phyloP scores from a whole-genome alignment of 2,113 vertebrate genomes.

The Hemiprocne comata region DNA sequence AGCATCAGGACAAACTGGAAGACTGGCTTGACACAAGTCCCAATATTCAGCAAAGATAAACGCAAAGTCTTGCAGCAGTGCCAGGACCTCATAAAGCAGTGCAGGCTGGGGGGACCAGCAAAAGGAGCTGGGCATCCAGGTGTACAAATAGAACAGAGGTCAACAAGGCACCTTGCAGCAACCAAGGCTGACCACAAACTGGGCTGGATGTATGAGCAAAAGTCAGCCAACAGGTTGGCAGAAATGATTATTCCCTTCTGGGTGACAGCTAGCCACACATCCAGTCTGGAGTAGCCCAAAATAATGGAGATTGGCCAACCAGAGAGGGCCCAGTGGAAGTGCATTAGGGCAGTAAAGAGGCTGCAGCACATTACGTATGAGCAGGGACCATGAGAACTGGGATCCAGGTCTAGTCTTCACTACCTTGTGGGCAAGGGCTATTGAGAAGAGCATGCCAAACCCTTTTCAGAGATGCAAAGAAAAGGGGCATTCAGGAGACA shows the following conservation, averaged over 20 bases:
- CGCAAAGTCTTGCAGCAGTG: background rate
- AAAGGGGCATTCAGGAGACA: background rate
- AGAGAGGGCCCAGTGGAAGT: background rate
- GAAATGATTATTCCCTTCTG: background rate
- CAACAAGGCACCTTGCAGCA: background rate
- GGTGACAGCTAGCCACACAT: accelerated
- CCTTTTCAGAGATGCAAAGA: background rate
- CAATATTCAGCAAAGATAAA: background rate
- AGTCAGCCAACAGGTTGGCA: accelerated
- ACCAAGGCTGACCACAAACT: background rate
- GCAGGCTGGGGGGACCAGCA: too few species aligned
- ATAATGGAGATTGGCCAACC: background rate
- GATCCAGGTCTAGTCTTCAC: background rate
- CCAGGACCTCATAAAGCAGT: background rate
- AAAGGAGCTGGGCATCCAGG: background rate
- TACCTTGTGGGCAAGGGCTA: background rate
- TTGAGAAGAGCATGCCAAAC: background rate
- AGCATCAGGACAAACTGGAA: background rate
- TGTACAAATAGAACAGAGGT: background rate
- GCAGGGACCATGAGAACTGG: background rate
- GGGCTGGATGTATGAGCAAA: background rate
- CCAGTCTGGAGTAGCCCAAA: background rate
- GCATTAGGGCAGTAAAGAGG: background rate
- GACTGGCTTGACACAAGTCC: background rate
- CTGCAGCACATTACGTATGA: background rate